Conservation (phyloP, 2,797 vertebrate species). For the Emydoidea blandingii region DNA sequence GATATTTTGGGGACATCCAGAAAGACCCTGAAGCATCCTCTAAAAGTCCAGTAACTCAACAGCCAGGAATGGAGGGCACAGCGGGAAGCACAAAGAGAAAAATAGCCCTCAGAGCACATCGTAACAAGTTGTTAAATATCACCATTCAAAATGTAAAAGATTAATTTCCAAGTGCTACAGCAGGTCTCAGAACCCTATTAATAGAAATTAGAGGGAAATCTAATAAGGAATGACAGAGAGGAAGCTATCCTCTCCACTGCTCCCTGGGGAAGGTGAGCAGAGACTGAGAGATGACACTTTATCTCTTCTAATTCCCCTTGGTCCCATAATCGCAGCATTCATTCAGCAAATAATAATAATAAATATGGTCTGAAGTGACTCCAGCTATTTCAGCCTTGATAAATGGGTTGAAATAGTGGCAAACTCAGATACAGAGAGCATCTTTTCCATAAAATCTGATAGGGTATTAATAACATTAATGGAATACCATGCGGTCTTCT, state of each 20-base stretch:
- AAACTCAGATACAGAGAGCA: conserved; percentile 83
- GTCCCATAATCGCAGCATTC: conserved; percentile 78
- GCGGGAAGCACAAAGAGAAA: conserved; percentile 56
- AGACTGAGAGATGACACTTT: conserved; percentile 72
- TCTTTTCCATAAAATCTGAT: conserved; percentile 86
- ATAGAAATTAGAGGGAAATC: conserved; percentile 66
- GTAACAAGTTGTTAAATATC: conserved; percentile 78
- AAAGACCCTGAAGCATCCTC: background rate
- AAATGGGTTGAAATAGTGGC: conserved; percentile 83
- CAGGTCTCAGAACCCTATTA: conserved; percentile 63
- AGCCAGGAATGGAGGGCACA: conserved; percentile 12
- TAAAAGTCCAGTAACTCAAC: conserved; percentile 50
- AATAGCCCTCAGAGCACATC: conserved; percentile 51
- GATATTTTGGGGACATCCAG: conserved; percentile 3
- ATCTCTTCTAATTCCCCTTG: conserved; percentile 61
- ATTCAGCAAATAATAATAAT: conserved; percentile 84
- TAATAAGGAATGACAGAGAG: conserved; percentile 71
- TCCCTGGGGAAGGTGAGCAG: conserved; percentile 63
- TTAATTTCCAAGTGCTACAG: conserved; percentile 73
- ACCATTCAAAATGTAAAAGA: conserved; percentile 68
- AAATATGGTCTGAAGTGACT: conserved; percentile 83
- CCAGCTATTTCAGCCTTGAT: conserved; percentile 84
- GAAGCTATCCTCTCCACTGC: conserved; percentile 64
- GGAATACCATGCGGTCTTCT: conserved; percentile 69
- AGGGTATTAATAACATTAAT: conserved; percentile 87